phyloP scores from a whole-genome alignment of 2,888 invertebrate genomes.

The Campoletis raptor region DNA sequence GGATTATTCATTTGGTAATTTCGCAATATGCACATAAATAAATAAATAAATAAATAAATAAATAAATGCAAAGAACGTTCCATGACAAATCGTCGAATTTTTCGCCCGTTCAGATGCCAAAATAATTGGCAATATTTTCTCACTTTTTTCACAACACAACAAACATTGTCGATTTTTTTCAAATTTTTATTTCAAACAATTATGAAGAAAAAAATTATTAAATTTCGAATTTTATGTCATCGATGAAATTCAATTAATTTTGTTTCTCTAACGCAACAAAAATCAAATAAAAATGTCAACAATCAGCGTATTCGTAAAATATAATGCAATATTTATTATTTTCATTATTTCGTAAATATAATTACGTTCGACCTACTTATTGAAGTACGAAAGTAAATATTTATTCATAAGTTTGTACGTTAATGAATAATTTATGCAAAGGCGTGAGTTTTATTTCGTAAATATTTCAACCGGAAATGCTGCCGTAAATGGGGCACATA shows the following conservation, averaged over 20 bases:
- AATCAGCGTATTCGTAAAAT: neutral
- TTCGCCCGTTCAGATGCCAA: neutral
- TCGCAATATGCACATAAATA: neutral
- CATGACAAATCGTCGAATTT: neutral
- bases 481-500: neutral
- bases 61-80: neutral
- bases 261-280: neutral
- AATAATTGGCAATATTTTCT: neutral
- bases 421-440: neutral
- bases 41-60: neutral
- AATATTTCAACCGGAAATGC: conserved; percentile 43
- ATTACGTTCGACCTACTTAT: conserved; percentile 27
- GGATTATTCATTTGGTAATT: conserved; percentile 22
- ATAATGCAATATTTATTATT: neutral
- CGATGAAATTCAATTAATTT: neutral
- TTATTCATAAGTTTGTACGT: conserved; percentile 4
- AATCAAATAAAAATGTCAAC: neutral
- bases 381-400: neutral
- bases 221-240: neutral
- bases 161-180: neutral
- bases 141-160: neutral
- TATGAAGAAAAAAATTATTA: neutral
- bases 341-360: conserved; percentile 2
- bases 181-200: neutral
- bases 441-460: conserved; percentile 25